A percentile compares a stretch with the other conserved stretches of the same genome.
phyloP scores from a whole-genome alignment of 1,140 invertebrate species.

The Caenorhabditis briggsae region DNA sequence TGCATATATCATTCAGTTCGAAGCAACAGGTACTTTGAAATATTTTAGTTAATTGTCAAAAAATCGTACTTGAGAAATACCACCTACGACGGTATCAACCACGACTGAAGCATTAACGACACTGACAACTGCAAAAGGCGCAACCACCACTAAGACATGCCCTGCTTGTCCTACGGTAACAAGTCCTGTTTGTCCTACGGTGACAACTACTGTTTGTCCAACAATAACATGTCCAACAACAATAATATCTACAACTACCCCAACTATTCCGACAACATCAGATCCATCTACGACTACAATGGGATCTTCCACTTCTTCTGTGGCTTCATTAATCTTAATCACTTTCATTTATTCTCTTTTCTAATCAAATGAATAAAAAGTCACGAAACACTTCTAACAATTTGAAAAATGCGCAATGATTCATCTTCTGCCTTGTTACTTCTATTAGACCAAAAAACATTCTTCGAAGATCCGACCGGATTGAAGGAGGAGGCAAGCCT shows the following conservation, averaged over 20 bases:
- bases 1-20: too few relatives aligned
- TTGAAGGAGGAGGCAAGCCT: conserved; percentile 34
- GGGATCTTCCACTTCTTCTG: neutral
- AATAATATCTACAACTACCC: neutral
- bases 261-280: neutral
- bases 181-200: neutral
- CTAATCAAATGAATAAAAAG: neutral
- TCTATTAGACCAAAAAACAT: neutral
- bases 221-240: neutral
- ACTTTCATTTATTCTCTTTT: neutral
- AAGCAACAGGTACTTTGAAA: too few relatives aligned
- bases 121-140: neutral
- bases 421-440: neutral
- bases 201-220: neutral
- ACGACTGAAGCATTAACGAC: neutral
- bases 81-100: neutral
- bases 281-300: neutral
- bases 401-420: neutral
- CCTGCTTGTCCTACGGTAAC: neutral
- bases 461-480: conserved; percentile 1
- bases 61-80: too few relatives aligned
- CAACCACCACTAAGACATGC: neutral
- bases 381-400: conserved; percentile 7
- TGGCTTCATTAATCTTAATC: neutral
- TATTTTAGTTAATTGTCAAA: too few relatives aligned